Evolutionary conservation across 2,888 invertebrate species (phyloP), one percentile per base, ranked within the genome.

Genomic region (Eilema griseolum): DNA sequence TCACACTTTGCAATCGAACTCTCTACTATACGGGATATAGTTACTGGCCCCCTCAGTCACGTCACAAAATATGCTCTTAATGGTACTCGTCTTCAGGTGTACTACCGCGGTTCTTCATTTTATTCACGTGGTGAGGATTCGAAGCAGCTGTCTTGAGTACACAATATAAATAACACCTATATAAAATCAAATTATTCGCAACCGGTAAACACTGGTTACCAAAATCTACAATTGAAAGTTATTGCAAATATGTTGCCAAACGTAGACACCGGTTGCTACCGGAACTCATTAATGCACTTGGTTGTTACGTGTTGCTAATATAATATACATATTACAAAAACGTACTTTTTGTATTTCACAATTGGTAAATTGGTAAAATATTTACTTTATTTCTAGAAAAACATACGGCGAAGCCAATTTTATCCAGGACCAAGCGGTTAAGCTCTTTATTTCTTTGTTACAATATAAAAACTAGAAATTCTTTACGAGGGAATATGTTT

Each of bases 231-330:
- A 82, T 81, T 80, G 74, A 46, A 57, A 65, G 61, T 24, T 26
- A 66, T 80, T 82, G 78, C 76, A 59, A 78, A 74, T 61, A 65
- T 71, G 74, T 81, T 80, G 78, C 78, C 57, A 75, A 75, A 81
- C 33, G 67, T 69, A 66, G 33, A 8, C 33, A n/a, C 16, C 46
- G 59, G 66, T 69, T 41, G 70, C 16, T 73, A 68, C 73, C 78
- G 78, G 82, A 76, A 78, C 63, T 61, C 33, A 56, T 72, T 31
- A 71, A 63, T 64, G 80, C 78, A 23, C 37, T 71, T 41, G 52
- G 69, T 1, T 41, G 28, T 78, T 79, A 76, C 74, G 69, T 73
- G 72, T 26, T 70, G 67, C 31, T 59, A 23, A 0, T 59, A 14
- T 24, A 26, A 66, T 56, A 52, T 56, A 8, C 16, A 31, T 31